phyloP scores from a whole-genome alignment of 2,797 vertebrate species.

The Sus cebifrons region DNA sequence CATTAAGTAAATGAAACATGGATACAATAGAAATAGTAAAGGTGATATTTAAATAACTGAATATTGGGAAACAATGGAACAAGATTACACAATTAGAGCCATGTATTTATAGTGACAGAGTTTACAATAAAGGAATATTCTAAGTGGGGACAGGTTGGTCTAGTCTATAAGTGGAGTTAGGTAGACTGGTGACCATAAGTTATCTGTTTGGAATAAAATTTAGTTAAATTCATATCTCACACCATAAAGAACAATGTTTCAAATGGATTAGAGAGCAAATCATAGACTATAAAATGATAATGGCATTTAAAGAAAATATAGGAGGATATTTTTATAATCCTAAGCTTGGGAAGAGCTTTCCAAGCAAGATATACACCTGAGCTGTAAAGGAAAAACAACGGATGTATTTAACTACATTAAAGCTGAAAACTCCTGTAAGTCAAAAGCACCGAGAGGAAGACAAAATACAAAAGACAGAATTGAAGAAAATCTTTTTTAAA shows the following conservation, averaged over 20 bases:
- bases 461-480: background rate
- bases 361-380: background rate
- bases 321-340: conserved; percentile 32
- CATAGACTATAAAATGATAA: conserved; percentile 35
- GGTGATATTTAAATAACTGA: background rate
- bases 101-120: background rate
- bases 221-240: conserved; percentile 18
- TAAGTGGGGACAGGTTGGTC: background rate
- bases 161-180: background rate
- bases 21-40: background rate
- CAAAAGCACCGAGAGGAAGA: background rate
- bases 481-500: background rate
- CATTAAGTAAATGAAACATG: conserved; percentile 26
- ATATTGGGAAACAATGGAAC: background rate
- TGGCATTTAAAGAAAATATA: background rate
- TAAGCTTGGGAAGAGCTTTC: background rate
- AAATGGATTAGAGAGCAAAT: background rate
- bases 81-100: background rate
- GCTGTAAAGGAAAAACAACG: background rate
- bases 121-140: background rate
- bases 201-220: conserved; percentile 47
- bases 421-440: background rate
- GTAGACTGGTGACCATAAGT: background rate
- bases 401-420: background rate
- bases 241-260: conserved; percentile 43